Percentiles rank a stretch among this genome's conserved stretches.
Conservation (phyloP, 2,113 vertebrate genomes). For the Trochalopteron elliotii region DNA sequence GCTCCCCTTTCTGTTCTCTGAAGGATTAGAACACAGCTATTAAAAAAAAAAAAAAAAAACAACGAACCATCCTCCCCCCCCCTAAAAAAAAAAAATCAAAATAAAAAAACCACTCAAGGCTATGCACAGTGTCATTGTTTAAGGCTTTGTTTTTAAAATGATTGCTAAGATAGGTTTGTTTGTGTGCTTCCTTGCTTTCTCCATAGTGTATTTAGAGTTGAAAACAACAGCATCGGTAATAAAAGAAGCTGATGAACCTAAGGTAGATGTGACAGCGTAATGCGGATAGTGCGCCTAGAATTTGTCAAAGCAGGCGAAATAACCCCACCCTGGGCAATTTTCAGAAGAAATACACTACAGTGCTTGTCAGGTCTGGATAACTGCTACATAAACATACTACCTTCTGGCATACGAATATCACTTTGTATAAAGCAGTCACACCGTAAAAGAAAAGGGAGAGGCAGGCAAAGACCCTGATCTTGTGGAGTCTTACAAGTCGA, state of each 20-base stretch:
- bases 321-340: constrained; percentile 55
- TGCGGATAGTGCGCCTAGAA: neutral
- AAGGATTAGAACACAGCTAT: neutral
- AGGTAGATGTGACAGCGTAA: constrained; percentile 18
- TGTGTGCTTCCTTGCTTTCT: neutral
- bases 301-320: constrained; percentile 37
- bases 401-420: constrained; percentile 51
- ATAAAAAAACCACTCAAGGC: neutral
- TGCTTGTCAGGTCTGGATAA: constrained; percentile 50
- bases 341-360: constrained; percentile 12
- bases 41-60: neutral
- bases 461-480: neutral
- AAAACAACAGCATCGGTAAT: constrained; percentile 9
- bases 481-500: neutral
- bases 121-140: neutral
- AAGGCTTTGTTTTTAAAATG: neutral
- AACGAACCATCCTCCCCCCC: too few species aligned
- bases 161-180: neutral
- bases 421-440: constrained; percentile 36
- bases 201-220: neutral
- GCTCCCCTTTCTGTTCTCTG: neutral
- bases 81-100: neutral
- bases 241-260: constrained; percentile 11
- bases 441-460: neutral
- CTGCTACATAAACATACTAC: constrained; percentile 5